phyloP scores from a whole-genome alignment of 2,797 vertebrate genomes.

The Sarcoramphus papa region DNA sequence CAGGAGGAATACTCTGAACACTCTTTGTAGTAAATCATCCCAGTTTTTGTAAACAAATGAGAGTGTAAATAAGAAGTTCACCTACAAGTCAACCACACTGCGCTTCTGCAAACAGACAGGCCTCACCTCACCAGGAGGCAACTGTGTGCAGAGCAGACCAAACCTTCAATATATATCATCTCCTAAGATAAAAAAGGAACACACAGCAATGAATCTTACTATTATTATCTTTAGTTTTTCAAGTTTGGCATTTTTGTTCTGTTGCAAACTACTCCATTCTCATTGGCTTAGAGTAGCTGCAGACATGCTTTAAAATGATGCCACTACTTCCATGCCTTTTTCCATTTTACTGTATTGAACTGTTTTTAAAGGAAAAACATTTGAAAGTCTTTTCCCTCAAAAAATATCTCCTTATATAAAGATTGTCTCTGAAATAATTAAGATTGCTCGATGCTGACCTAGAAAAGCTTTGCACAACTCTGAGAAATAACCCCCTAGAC shows the following conservation, averaged over 20 bases:
- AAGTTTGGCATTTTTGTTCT: constrained; percentile 56
- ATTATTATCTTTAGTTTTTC: background rate
- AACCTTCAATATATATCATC: background rate
- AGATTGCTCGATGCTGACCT: constrained; percentile 54
- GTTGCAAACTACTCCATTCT: constrained; percentile 56
- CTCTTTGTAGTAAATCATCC: background rate
- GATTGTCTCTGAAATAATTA: constrained; percentile 59
- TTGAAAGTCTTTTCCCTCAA: constrained; percentile 66
- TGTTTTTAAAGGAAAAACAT: constrained; percentile 58
- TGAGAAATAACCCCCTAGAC: background rate
- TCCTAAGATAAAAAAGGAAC: background rate
- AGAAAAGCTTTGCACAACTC: constrained; percentile 49
- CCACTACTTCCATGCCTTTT: constrained; percentile 53
- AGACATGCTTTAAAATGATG: constrained; percentile 64
- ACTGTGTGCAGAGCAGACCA: background rate
- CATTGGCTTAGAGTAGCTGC: constrained; percentile 50
- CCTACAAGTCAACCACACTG: background rate
- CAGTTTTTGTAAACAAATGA: background rate
- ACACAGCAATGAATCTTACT: constrained; percentile 11
- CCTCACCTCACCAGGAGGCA: background rate
- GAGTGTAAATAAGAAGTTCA: background rate
- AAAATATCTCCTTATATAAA: constrained; percentile 50
- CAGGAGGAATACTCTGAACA: background rate
- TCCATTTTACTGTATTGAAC: constrained; percentile 55
- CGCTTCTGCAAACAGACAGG: background rate